These are phyloP conservation scores for Sinelater perroti DNA, from an alignment of 2,888 invertebrate species.

Conservation along the genomic window DNA sequence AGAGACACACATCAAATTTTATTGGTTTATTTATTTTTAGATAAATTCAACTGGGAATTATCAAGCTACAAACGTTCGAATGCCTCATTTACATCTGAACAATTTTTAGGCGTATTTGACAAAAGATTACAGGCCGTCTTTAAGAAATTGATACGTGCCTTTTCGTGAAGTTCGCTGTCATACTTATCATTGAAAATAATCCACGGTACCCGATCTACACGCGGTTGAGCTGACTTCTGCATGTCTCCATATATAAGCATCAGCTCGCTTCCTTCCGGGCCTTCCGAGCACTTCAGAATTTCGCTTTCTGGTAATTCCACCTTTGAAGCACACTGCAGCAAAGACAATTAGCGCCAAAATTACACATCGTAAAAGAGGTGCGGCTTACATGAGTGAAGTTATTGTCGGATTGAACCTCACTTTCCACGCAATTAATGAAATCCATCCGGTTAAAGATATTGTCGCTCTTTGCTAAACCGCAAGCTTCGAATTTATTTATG, in stretches of 20 bases:
- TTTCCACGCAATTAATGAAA: constrained; percentile 60
- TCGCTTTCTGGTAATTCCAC: constrained; percentile 38
- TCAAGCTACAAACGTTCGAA: no score
- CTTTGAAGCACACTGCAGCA: constrained; percentile 51
- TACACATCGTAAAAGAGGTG: no score
- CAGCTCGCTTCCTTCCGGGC: constrained; percentile 52
- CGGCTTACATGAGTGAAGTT: no score
- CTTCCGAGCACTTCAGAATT: constrained; percentile 48
- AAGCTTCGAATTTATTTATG: constrained; percentile 63
- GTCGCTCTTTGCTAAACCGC: constrained; percentile 57
- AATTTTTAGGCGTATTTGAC: not conserved
- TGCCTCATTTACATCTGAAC: not conserved
- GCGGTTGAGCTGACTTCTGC: not conserved
- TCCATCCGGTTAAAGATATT: constrained; percentile 42
- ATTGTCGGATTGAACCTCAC: not conserved
- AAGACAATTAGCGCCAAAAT: no score
- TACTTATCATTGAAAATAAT: not conserved
- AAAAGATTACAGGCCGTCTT: not conserved
- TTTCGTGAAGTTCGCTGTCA: not conserved
- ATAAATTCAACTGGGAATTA: no score
- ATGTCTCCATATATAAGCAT: constrained; percentile 54
- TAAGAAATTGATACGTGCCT: not conserved
- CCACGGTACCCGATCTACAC: not conserved
- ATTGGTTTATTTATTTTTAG: no score
- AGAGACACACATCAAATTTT: no score